Evolutionary conservation across 2,113 vertebrate species (phyloP).

Genomic region (Eurystomus gularis): DNA sequence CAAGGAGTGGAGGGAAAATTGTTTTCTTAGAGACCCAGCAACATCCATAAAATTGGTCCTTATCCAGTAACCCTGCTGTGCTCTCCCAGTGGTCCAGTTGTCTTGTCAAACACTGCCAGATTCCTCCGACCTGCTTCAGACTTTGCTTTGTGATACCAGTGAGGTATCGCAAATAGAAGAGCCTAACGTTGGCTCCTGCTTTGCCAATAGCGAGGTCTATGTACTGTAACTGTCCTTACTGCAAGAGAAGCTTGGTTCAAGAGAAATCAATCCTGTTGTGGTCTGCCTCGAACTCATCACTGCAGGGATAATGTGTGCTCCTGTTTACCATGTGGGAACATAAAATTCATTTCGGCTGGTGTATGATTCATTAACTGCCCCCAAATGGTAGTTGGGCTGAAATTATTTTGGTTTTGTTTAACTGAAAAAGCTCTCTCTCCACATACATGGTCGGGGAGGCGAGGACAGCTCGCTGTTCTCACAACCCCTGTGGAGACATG

Average conservation of each 20-base stretch:
- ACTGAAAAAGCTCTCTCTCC: background rate
- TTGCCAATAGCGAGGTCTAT: constrained; percentile 69
- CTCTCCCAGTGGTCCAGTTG: background rate
- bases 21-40: background rate
- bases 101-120: background rate
- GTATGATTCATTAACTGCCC: constrained; percentile 1
- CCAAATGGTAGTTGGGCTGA: background rate
- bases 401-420: background rate
- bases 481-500: background rate
- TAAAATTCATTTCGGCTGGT: background rate
- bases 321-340: constrained; percentile 65
- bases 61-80: background rate
- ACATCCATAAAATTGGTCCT: background rate
- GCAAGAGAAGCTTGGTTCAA: constrained; percentile 40
- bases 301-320: constrained; percentile 56
- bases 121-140: background rate
- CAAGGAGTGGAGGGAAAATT: background rate
- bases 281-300: constrained; percentile 37
- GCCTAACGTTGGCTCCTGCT: constrained; percentile 54
- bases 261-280: constrained; percentile 66
- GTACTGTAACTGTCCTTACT: constrained; percentile 20
- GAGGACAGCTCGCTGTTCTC: background rate
- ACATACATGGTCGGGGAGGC: accelerated
- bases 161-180: constrained; percentile 52
- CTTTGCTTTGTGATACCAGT: constrained; percentile 35